A percentile compares a stretch with the other conserved stretches of the same genome.
Conservation (phyloP, 2,113 vertebrate species). For the Psittacus erithacus region DNA sequence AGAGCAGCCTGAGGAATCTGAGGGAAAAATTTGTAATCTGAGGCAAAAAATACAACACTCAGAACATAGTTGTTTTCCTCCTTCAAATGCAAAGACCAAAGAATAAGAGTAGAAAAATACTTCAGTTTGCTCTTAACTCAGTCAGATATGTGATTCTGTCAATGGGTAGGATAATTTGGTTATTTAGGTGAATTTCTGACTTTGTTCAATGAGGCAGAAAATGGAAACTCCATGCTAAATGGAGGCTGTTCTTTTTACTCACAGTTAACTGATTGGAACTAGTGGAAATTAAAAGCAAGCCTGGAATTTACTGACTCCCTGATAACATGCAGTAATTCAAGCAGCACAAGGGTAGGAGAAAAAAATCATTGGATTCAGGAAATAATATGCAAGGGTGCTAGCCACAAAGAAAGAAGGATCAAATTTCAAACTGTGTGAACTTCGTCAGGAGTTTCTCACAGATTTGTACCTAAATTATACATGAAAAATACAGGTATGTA, state of each 20-base stretch:
- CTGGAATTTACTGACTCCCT: conserved; percentile 26
- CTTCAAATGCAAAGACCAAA: not conserved
- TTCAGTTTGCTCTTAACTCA: not conserved
- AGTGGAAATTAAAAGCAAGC: conserved; percentile 48
- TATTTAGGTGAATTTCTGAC: conserved; percentile 36
- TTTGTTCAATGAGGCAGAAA: conserved; percentile 44
- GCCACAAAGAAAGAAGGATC: not conserved
- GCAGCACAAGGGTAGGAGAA: not conserved
- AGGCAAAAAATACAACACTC: not conserved
- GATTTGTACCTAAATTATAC: not conserved
- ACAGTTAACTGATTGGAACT: conserved; percentile 46
- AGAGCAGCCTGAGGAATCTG: not conserved
- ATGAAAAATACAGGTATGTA: not conserved
- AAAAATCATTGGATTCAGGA: not conserved
- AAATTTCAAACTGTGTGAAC: not conserved
- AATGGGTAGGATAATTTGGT: not conserved
- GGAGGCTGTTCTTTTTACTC: conserved; percentile 16
- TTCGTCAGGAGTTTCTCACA: not conserved
- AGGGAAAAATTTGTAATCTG: not conserved
- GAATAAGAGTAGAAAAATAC: not conserved
- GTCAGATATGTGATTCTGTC: not conserved
- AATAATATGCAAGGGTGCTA: not conserved
- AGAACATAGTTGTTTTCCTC: not conserved
- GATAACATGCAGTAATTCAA: not conserved
- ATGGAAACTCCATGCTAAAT: not conserved